Evolutionary conservation across 1,140 invertebrate species (phyloP).

Genomic region (Holotrichia oblita): DNA sequence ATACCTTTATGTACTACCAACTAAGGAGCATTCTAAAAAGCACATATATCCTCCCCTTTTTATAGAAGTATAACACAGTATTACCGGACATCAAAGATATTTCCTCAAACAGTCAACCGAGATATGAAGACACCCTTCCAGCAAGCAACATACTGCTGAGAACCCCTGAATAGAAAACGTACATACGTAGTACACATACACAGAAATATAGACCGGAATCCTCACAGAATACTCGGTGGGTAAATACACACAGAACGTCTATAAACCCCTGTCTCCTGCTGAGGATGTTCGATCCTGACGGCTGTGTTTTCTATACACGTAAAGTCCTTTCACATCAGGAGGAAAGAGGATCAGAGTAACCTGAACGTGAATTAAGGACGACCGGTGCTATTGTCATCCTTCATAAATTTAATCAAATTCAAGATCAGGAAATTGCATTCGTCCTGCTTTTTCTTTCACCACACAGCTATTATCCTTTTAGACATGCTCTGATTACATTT

Average conservation of each 20-base stretch:
- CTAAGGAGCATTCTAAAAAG: neutral
- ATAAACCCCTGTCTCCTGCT: conserved; percentile 36
- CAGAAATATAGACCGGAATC: neutral
- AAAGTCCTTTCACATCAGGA: conserved; percentile 37
- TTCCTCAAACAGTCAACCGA: neutral
- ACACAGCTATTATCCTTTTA: neutral
- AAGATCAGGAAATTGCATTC: conserved; percentile 49
- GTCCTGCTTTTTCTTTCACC: conserved; percentile 25
- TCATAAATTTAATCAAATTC: conserved; percentile 53
- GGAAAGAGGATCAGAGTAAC: conserved; percentile 38
- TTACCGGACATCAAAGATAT: conserved; percentile 22
- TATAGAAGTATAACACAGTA: neutral
- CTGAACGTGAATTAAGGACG: conserved; percentile 48
- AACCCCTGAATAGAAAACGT: conserved; percentile 1
- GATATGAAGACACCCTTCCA: conserved; percentile 9
- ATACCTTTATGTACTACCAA: too few relatives aligned
- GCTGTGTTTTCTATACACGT: conserved; percentile 32
- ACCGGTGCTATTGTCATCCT: conserved; percentile 51
- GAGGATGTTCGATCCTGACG: conserved; percentile 38
- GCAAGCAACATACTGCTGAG: neutral
- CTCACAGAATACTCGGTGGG: neutral
- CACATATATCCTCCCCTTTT: neutral
- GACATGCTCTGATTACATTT: conserved; percentile 25
- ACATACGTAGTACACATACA: neutral
- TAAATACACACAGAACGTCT: neutral